Percentiles rank a stretch among this genome's conserved stretches.
Evolutionary conservation across 2,888 invertebrate species (phyloP).

Genomic region (Philhelius pedissequus): DNA sequence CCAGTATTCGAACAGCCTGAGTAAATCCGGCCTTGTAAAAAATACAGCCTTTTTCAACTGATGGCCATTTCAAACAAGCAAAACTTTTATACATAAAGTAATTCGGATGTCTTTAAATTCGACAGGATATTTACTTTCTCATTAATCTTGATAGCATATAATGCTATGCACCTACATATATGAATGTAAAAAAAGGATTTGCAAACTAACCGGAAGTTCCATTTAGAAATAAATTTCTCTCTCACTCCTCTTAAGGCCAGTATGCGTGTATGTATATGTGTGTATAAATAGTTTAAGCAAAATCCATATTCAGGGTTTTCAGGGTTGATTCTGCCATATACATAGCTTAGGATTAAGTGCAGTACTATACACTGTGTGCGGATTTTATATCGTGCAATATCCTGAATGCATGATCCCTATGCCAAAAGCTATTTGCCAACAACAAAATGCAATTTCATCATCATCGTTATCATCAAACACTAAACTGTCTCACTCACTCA

Average conservation of each 20-base stretch:
- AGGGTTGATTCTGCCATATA: background rate
- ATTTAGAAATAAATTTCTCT: background rate
- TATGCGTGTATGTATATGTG: background rate
- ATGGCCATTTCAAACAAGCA: background rate
- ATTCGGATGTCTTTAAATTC: slow-evolving; percentile 30
- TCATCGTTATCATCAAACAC: background rate
- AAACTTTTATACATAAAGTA: slow-evolving; percentile 32
- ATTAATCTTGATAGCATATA: slow-evolving; percentile 3
- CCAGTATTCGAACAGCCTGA: too few species aligned
- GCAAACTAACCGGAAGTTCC: background rate
- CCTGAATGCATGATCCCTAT: slow-evolving; percentile 23
- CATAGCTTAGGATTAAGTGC: slow-evolving; percentile 1
- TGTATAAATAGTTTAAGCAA: background rate
- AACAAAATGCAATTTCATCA: slow-evolving; percentile 30
- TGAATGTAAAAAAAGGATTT: background rate
- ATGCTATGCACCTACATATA: background rate
- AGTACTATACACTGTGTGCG: background rate
- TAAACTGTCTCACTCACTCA: background rate
- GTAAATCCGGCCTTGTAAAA: background rate
- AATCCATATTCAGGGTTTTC: slow-evolving; percentile 16
- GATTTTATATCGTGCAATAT: background rate
- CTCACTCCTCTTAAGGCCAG: background rate
- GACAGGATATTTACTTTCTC: slow-evolving; percentile 50
- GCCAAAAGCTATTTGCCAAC: slow-evolving; percentile 14
- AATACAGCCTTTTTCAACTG: background rate